Base-by-base conservation (phyloP, 2,888 invertebrate genomes). In the Helobdella robusta region DNA sequence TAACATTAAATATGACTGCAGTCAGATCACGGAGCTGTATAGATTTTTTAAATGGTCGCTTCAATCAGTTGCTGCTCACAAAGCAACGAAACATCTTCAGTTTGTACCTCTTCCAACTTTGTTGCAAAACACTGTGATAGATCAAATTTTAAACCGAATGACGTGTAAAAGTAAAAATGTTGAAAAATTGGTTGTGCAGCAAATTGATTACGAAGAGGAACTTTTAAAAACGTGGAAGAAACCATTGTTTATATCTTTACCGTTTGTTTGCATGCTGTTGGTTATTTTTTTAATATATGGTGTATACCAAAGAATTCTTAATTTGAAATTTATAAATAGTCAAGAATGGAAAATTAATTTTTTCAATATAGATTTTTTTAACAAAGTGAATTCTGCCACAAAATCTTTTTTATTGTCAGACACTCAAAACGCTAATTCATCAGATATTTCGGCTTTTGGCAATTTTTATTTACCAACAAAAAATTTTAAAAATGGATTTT, bases 21-120 rank as follows among this genome's bases (percentile, higher is more conserved):
- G 67, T 5, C 64, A 72, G 0, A 72, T 73, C 28, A 69, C 68
- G 18, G 78, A 78, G 65, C 66, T 78, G 34, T 40, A 62, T n/a
- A 64, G 69, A 11, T 70, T 66, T 59, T 52, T 70, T 11, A 25
- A 65, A n/a, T 70, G 70, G 70, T 63, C 67, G 30, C 40, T 67
- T 25, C 50, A 4, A 11, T 52, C 46, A 20, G 52, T 23, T 1
- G 20, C 25, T 18, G 66, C 68, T 15, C 20, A 28, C 28, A 20
- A 32, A 34, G 52, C 28, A 50, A 74, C 44, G 72, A n/a, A 23
- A 8, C 34, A 64, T 2, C 25, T 36, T 18, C n/a, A 40, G 8
- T 63, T 69, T 59, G 68, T 65, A 5, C 68, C 69, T 6, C 23
- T 68, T 11, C 64, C 59, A 6, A 3, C n/a, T 5, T 40, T 20